These are phyloP conservation scores for Epicauta chinensis DNA, from an alignment of 1,140 invertebrate species.

Conservation along the genomic window DNA sequence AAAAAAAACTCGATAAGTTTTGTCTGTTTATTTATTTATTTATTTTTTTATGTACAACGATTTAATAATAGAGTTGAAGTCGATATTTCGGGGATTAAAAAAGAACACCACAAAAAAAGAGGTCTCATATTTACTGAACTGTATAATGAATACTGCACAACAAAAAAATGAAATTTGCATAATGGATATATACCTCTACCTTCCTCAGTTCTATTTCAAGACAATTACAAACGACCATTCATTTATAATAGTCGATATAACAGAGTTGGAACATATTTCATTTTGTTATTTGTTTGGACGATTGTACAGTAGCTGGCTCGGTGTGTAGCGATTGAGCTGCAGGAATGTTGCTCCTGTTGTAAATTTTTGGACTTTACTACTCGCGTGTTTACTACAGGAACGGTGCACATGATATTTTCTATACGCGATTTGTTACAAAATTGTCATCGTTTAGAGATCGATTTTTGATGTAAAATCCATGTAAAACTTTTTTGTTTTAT, in stretches of 20 bases:
- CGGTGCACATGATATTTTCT: too few species aligned
- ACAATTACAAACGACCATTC: constrained; percentile 11
- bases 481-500: too few species aligned
- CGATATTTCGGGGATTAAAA: too few species aligned
- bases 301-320: constrained; percentile 21
- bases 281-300: constrained; percentile 3
- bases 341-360: constrained; percentile 15
- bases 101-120: too few species aligned
- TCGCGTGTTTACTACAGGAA: constrained; percentile 9
- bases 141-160: constrained; percentile 1
- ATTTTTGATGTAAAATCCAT: too few species aligned
- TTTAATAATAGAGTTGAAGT: too few species aligned
- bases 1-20: too few species aligned
- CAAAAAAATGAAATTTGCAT: constrained; percentile 12
- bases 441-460: too few species aligned
- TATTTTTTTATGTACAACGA: too few species aligned
- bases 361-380: constrained; percentile 16
- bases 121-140: too few species aligned
- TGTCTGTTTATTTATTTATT: too few species aligned
- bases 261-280: neutral
- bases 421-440: too few species aligned
- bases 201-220: constrained; percentile 21
- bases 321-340: constrained; percentile 23
- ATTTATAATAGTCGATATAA: neutral
- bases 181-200: constrained; percentile 10